Percentiles rank a stretch among this genome's conserved stretches.
These are phyloP conservation scores for Metopia argyrocephala DNA, from an alignment of 2,888 invertebrate species.

Conservation along the genomic window DNA sequence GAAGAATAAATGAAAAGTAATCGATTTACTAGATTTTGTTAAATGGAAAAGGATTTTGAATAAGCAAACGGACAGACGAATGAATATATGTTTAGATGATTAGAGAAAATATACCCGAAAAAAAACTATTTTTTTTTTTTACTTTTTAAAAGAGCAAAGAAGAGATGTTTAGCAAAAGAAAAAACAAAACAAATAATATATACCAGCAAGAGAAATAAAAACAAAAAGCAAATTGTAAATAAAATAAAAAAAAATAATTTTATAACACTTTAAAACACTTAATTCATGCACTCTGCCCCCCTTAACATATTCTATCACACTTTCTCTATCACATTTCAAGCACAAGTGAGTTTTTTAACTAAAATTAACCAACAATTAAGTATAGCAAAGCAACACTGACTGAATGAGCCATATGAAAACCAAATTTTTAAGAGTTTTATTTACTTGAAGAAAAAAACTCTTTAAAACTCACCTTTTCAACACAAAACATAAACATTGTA, in stretches of 20 bases:
- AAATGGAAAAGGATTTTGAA: no score
- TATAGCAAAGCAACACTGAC: constrained; percentile 67
- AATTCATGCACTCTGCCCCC: background rate
- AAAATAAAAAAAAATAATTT: constrained; percentile 21
- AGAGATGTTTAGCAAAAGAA: constrained; percentile 19
- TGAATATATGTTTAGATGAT: background rate
- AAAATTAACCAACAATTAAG: constrained; percentile 4
- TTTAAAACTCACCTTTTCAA: constrained; percentile 46
- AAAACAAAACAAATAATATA: background rate
- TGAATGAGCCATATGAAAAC: constrained; percentile 69
- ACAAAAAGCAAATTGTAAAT: background rate
- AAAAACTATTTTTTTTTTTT: no score
- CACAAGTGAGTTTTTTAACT: constrained; percentile 35
- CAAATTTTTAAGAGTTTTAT: constrained; percentile 44
- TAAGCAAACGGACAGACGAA: background rate
- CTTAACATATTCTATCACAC: background rate
- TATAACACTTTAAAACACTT: background rate
- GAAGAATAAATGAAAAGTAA: constrained; percentile 61
- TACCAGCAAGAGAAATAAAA: constrained; percentile 26
- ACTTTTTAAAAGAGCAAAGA: constrained; percentile 25
- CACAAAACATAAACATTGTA: constrained; percentile 23
- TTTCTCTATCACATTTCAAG: background rate
- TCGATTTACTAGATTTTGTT: background rate
- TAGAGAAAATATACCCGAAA: background rate
- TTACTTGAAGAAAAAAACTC: constrained; percentile 7